Evolutionary conservation across 2,797 vertebrate genomes (phyloP).

Genomic region (Knipowitschia caucasica): DNA sequence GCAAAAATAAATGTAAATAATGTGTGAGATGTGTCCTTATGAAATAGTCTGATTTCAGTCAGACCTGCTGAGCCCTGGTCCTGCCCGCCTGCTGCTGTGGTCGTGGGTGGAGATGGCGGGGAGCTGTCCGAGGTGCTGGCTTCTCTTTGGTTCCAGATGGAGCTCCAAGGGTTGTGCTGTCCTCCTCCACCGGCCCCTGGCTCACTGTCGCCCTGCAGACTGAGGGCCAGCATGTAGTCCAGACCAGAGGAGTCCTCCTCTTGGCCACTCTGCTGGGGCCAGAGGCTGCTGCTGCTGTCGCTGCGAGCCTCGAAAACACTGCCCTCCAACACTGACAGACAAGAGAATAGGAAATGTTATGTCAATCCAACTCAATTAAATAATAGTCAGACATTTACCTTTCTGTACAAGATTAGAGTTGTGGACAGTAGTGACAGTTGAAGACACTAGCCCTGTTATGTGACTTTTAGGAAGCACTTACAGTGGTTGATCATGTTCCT

Average conservation of each 20-base stretch:
- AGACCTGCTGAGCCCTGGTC: slow-evolving; percentile 59
- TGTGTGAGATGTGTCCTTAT: too few relatives aligned
- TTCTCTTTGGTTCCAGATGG: slow-evolving; percentile 71
- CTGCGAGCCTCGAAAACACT: slow-evolving; percentile 54
- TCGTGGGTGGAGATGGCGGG: slow-evolving; percentile 49
- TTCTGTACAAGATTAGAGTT: too few relatives aligned
- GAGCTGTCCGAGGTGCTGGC: slow-evolving; percentile 34
- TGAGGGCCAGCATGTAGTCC: slow-evolving; percentile 89
- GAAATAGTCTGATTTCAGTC: too few relatives aligned
- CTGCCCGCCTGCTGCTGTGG: slow-evolving; percentile 32
- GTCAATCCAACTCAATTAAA: too few relatives aligned
- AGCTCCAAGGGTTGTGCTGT: slow-evolving; percentile 65
- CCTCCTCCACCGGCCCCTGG: slow-evolving; percentile 69
- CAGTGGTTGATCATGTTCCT: slow-evolving; percentile 64
- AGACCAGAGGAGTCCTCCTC: slow-evolving; percentile 78
- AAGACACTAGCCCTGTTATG: not conserved
- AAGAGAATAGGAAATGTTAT: not conserved
- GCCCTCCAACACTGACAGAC: slow-evolving; percentile 62
- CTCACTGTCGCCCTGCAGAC: slow-evolving; percentile 80
- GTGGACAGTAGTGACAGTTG: too few relatives aligned
- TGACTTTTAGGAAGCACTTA: slow-evolving; percentile 51
- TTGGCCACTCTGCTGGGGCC: slow-evolving; percentile 35
- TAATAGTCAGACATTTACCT: too few relatives aligned
- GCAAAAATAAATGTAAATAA: too few relatives aligned
- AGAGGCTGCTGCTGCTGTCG: slow-evolving; percentile 53